Percentiles rank a stretch among this genome's conserved stretches.
phyloP scores from a whole-genome alignment of 2,797 vertebrate species.

The Periophthalmus magnuspinnatus region DNA sequence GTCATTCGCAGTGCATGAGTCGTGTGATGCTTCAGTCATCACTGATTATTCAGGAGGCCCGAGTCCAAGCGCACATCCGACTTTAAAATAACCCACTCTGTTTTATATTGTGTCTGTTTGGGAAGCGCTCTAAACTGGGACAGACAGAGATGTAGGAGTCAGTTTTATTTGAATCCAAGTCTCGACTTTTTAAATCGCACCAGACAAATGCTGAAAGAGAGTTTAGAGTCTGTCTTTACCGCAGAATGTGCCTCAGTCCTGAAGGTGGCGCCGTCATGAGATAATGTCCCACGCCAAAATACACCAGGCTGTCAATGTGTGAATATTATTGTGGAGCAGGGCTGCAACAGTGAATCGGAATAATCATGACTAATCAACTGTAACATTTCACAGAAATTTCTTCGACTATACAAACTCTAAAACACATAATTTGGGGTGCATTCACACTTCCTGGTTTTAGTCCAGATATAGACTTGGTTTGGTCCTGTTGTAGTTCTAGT shows the following conservation, averaged over 20 bases:
- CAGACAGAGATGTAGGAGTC: slow-evolving; percentile 41
- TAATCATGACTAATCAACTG: not conserved
- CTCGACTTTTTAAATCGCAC: slow-evolving; percentile 43
- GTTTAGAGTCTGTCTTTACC: slow-evolving; percentile 22
- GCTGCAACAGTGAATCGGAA: not conserved
- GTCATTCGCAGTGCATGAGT: slow-evolving; percentile 22
- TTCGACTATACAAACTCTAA: no score
- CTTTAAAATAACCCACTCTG: slow-evolving; percentile 45
- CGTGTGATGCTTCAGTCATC: slow-evolving; percentile 45
- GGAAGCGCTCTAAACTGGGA: slow-evolving; percentile 36
- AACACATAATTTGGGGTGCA: no score
- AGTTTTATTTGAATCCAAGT: slow-evolving; percentile 36
- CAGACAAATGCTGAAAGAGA: slow-evolving; percentile 27
- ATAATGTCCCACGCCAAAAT: slow-evolving; percentile 51
- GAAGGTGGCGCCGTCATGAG: slow-evolving; percentile 57
- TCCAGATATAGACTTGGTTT: no score
- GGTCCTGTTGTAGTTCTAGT: no score
- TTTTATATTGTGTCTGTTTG: slow-evolving; percentile 54
- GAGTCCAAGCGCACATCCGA: slow-evolving; percentile 28
- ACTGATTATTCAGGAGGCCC: slow-evolving; percentile 25
- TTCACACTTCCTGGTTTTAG: no score
- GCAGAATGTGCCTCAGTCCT: slow-evolving; percentile 49
- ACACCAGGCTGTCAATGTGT: slow-evolving; percentile 33
- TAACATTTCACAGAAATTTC: no score
- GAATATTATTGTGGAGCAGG: not conserved